Conservation (phyloP, 2,888 invertebrate species). For the Pandemis corylana region DNA sequence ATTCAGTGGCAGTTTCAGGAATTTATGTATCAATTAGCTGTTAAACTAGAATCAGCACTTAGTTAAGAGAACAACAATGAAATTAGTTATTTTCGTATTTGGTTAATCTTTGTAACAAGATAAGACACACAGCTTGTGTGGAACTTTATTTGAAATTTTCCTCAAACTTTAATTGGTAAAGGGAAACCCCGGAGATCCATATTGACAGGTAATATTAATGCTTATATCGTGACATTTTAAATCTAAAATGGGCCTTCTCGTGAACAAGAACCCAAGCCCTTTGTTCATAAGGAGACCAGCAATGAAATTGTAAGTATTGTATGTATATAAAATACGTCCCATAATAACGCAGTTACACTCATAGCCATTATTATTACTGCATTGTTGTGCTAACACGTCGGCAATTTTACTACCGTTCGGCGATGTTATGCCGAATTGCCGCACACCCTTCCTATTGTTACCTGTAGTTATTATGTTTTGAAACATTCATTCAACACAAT, state of each 20-base stretch:
- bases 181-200: too few species aligned
- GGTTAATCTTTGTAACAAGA: not conserved
- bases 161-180: too few species aligned
- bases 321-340: not conserved
- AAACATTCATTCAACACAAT: constrained; percentile 6
- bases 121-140: too few species aligned
- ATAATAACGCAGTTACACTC: not conserved
- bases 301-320: too few species aligned
- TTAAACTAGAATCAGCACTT: not conserved
- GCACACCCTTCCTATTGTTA: constrained; percentile 2
- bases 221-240: too few species aligned
- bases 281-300: too few species aligned
- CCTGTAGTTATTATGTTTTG: not conserved
- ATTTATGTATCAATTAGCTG: constrained; percentile 3
- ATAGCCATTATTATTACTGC: not conserved
- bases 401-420: not conserved
- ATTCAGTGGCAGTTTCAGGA: constrained; percentile 2
- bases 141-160: too few species aligned
- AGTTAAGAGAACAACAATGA: not conserved
- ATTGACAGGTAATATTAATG: too few species aligned
- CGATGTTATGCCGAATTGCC: not conserved
- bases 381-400: not conserved
- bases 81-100: not conserved
- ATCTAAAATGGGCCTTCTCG: too few species aligned
- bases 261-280: too few species aligned